Evolutionary conservation across 2,888 invertebrate genomes (phyloP).

Genomic region (Bedellia somnulentella): DNA sequence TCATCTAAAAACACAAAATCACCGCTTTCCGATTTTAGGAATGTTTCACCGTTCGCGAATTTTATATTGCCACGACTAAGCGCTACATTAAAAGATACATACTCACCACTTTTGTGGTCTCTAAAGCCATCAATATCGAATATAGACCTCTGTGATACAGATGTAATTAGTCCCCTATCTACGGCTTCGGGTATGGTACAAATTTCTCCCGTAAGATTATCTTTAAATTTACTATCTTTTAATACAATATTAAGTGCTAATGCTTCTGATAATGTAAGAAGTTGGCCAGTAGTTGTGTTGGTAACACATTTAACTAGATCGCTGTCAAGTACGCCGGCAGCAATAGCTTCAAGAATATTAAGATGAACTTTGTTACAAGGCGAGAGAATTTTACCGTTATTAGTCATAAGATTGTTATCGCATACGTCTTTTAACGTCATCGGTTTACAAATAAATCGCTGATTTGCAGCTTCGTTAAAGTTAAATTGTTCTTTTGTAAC

Average conservation of each 20-base stretch:
- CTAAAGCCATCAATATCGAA: slow-evolving; percentile 92
- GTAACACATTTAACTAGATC: slow-evolving; percentile 83
- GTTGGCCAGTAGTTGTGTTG: slow-evolving; percentile 76
- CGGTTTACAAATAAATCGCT: slow-evolving; percentile 82
- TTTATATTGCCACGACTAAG: slow-evolving; percentile 76
- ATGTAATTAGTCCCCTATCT: slow-evolving; percentile 84
- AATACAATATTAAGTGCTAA: slow-evolving; percentile 78
- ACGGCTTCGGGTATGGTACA: slow-evolving; percentile 85
- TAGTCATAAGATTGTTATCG: slow-evolving; percentile 78
- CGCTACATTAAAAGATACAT: slow-evolving; percentile 82
- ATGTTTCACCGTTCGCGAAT: slow-evolving; percentile 71
- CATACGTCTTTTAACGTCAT: slow-evolving; percentile 89
- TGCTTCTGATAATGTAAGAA: slow-evolving; percentile 84
- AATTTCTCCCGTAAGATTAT: slow-evolving; percentile 72
- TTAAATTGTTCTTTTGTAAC: slow-evolving; percentile 74
- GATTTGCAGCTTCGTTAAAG: slow-evolving; percentile 80
- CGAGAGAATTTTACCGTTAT: slow-evolving; percentile 76
- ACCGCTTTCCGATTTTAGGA: slow-evolving; percentile 73
- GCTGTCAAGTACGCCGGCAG: slow-evolving; percentile 83
- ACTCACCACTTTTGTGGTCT: slow-evolving; percentile 78
- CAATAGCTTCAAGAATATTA: slow-evolving; percentile 82
- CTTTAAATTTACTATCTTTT: slow-evolving; percentile 73
- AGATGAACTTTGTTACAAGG: slow-evolving; percentile 76
- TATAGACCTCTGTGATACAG: slow-evolving; percentile 83
- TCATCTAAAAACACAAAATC: slow-evolving; percentile 77